Evolutionary conservation across 1,140 invertebrate species (phyloP).

Genomic region (Paralvinella palmiformis): DNA sequence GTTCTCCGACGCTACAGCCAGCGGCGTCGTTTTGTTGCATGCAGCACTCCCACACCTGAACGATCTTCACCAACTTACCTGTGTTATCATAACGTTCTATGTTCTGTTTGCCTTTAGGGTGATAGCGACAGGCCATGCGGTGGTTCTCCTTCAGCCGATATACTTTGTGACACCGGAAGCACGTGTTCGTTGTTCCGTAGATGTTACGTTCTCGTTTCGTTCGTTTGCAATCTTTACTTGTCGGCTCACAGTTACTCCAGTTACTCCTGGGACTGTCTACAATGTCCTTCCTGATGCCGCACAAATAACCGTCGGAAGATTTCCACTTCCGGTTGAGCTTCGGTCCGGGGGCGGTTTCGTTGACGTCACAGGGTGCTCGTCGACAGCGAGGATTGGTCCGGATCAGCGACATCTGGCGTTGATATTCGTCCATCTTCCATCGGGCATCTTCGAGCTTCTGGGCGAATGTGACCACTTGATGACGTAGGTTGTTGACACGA

Average conservation of each 20-base stretch:
- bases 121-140: constrained; percentile 40
- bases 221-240: too few relatives aligned
- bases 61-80: constrained; percentile 31
- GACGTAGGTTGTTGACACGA: not conserved
- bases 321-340: not conserved
- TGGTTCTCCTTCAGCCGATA: constrained; percentile 41
- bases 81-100: constrained; percentile 35
- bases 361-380: not conserved
- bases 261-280: not conserved
- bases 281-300: not conserved
- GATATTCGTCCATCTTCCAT: not conserved
- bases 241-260: not conserved
- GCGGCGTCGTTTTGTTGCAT: constrained; percentile 30
- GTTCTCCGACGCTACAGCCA: constrained; percentile 39
- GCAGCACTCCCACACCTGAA: constrained; percentile 41
- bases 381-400: not conserved
- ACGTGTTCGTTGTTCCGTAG: constrained; percentile 68
- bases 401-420: constrained; percentile 1
- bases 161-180: constrained; percentile 39
- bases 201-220: constrained; percentile 34
- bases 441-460: constrained; percentile 1
- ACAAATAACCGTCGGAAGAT: not conserved
- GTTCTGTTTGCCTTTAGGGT: constrained; percentile 34
- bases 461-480: constrained; percentile 1
- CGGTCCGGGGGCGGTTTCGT: too few relatives aligned